phyloP scores from a whole-genome alignment of 2,888 invertebrate species.

The Stegophylla sp. region DNA sequence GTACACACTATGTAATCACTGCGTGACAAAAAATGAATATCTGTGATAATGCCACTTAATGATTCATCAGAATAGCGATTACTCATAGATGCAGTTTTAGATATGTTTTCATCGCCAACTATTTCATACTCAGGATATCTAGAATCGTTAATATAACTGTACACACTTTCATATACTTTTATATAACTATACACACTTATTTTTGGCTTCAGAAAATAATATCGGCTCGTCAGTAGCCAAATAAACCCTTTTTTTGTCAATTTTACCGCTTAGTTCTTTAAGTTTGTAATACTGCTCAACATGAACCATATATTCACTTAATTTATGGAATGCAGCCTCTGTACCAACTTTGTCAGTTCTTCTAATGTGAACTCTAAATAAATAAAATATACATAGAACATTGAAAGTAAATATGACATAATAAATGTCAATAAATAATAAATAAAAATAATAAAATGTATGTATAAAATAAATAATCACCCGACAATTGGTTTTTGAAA shows the following conservation, averaged over 20 bases:
- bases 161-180: too few species aligned
- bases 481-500: constrained; percentile 90
- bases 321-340: constrained; percentile 92
- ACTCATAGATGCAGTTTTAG: constrained; percentile 87
- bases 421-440: too few species aligned
- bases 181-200: constrained; percentile 64
- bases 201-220: constrained; percentile 71
- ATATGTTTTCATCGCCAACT: constrained; percentile 85
- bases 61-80: constrained; percentile 90
- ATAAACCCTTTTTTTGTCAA: constrained; percentile 75
- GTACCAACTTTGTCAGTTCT: constrained; percentile 93
- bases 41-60: constrained; percentile 88
- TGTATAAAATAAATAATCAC: constrained; percentile 67
- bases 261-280: constrained; percentile 72
- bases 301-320: constrained; percentile 94
- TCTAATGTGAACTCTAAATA: constrained; percentile 76
- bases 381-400: constrained; percentile 11
- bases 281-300: constrained; percentile 87
- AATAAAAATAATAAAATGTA: background rate
- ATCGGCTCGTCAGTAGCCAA: constrained; percentile 94
- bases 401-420: too few species aligned
- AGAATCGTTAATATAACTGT: constrained; percentile 61
- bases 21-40: constrained; percentile 87
- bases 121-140: constrained; percentile 87
- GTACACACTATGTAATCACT: constrained; percentile 96